These are phyloP conservation scores for Tachina grossa DNA, from an alignment of 2,888 invertebrate species.

Conservation along the genomic window DNA sequence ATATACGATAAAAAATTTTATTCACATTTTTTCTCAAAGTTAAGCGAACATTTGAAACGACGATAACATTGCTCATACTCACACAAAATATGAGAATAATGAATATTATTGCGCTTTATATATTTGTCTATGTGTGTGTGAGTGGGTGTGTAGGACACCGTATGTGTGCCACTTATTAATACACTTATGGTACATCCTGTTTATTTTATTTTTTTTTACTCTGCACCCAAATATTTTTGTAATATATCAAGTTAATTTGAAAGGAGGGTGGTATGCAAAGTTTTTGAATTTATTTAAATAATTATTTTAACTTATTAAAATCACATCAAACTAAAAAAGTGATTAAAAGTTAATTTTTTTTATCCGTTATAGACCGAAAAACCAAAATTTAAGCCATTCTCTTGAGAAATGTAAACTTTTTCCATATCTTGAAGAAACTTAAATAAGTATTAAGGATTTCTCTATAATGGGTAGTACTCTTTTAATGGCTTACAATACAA, in stretches of 20 bases:
- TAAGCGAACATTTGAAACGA: constrained; percentile 36
- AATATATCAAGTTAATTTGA: constrained; percentile 16
- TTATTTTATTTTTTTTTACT: constrained; percentile 24
- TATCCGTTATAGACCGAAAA: too few relatives aligned
- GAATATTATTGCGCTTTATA: constrained; percentile 51
- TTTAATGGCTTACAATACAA: too few relatives aligned
- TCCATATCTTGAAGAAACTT: too few relatives aligned
- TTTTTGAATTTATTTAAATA: neutral
- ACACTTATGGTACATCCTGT: constrained; percentile 55
- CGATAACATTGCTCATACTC: neutral
- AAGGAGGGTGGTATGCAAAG: constrained; percentile 13
- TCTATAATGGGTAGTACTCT: too few relatives aligned
- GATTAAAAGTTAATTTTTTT: too few relatives aligned
- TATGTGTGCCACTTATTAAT: constrained; percentile 48
- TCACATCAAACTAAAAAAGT: neutral
- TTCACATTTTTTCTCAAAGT: constrained; percentile 40
- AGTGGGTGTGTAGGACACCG: neutral
- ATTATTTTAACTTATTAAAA: neutral
- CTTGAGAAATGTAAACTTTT: too few relatives aligned
- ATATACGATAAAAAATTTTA: neutral
- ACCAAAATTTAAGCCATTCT: too few relatives aligned
- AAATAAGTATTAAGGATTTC: too few relatives aligned
- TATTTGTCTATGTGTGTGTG: neutral
- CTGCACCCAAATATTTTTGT: constrained; percentile 12
- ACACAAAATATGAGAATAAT: constrained; percentile 46